Conservation (phyloP, 2,888 invertebrate species). For the Eretmocerus hayati region DNA sequence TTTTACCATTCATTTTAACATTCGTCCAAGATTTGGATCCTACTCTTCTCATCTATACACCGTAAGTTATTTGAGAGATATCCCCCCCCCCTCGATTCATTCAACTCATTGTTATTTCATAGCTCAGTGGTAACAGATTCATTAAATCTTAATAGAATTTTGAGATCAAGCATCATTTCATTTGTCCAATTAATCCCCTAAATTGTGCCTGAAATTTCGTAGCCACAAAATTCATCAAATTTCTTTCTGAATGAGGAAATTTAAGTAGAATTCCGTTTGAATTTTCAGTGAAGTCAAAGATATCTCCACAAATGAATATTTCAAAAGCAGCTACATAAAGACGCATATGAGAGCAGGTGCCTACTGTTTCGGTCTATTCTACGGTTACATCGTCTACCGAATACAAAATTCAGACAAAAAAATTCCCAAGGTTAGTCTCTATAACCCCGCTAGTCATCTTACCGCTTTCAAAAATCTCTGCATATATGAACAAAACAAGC, state of each 20-base stretch:
- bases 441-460: no score
- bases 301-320: slow-evolving; percentile 58
- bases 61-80: slow-evolving; percentile 50
- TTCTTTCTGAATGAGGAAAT: no score
- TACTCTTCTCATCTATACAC: slow-evolving; percentile 60
- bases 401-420: slow-evolving; percentile 51
- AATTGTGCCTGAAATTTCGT: no score
- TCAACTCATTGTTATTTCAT: neutral
- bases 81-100: neutral
- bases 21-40: slow-evolving; percentile 58
- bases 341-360: slow-evolving; percentile 69
- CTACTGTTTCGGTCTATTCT: slow-evolving; percentile 61
- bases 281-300: slow-evolving; percentile 57
- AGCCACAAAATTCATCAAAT: no score
- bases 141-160: no score
- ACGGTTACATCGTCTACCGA: slow-evolving; percentile 59
- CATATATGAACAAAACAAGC: no score
- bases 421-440: slow-evolving; percentile 49
- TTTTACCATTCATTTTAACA: slow-evolving; percentile 56
- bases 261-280: no score
- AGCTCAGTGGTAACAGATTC: neutral
- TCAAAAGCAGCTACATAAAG: slow-evolving; percentile 61
- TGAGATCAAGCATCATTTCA: no score
- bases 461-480: no score
- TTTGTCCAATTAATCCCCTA: no score